Base-by-base conservation (phyloP, 2,888 invertebrate genomes). In the Synergus itoensis region DNA sequence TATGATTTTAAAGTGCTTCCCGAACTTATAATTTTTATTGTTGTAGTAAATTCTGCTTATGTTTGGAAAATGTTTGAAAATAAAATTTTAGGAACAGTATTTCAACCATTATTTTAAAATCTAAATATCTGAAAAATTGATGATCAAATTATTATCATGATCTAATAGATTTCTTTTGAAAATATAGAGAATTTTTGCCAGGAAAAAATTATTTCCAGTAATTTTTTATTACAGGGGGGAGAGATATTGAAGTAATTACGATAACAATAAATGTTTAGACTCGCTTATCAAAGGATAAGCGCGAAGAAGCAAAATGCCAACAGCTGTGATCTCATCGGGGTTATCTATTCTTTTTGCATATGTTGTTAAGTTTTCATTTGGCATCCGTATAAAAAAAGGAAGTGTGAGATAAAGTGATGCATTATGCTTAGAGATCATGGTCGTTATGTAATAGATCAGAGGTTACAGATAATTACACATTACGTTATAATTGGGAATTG, bases 301-400 rank as follows among this genome's bases (percentile, higher is more conserved):
- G 53, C 14, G n/a, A 53, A 73, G 48, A 73, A 57, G 73, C 36
- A 48, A 69, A 21, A 21, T 43, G 41, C 18, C 69, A 53, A 36
- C 36, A 73, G 73, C 73, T 73, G 53, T 73, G 73, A 73, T 57
- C 73, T 73, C 53, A 73, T 53, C 53, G 73, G 73, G 73, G 73
- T 57, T 73, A 73, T 65, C 65, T 41, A 65, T n/a, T 43, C 18
- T 65, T 65, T 65, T 65, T 65, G 12, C 48, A 73, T 73, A n/a
- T 73, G 53, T 36, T 73, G 53, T 53, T 73, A n/a, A 73, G 36
- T 53, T 28, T 53, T 48, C 53, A 57, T 57, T 73, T 73, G 18
- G 36, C 36, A 73, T 73, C 53, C 48, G 73, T 73, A 28, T 28
- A 14, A 28, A 73, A 69, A 73, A 73, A 53, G 73, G 73, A 73